These are phyloP conservation scores for Vireo griseus DNA, from an alignment of 2,797 vertebrate species.

Conservation along the genomic window DNA sequence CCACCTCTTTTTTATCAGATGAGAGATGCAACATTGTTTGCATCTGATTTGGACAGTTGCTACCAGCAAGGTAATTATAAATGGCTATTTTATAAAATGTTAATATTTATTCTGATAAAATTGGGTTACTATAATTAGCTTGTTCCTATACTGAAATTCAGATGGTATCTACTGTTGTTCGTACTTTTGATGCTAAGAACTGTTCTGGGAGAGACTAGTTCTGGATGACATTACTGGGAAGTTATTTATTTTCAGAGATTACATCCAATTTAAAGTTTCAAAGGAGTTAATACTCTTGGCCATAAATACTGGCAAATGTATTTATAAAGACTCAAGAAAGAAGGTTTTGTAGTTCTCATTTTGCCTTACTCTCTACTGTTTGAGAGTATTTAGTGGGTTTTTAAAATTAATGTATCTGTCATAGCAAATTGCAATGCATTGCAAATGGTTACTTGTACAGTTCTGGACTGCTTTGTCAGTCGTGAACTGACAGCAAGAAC, in stretches of 20 bases:
- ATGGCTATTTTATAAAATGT: not conserved
- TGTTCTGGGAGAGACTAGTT: not conserved
- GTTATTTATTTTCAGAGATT: not conserved
- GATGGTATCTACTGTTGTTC: not conserved
- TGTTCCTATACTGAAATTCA: not conserved
- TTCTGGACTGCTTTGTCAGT: not conserved
- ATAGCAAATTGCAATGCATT: not conserved
- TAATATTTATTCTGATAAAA: not conserved
- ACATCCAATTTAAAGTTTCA: not conserved
- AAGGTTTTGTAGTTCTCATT: too few species aligned
- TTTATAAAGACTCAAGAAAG: too few species aligned
- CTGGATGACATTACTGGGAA: not conserved
- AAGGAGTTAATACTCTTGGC: not conserved
- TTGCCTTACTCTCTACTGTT: too few species aligned
- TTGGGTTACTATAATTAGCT: not conserved
- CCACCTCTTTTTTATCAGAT: not conserved
- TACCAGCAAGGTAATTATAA: not conserved
- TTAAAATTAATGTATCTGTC: not conserved
- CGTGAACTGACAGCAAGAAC: not conserved
- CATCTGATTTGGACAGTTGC: not conserved
- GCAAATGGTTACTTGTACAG: not conserved
- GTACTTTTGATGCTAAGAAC: not conserved
- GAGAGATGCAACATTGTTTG: not conserved
- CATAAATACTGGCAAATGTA: too few species aligned
- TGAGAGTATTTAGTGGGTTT: too few species aligned